phyloP scores from a whole-genome alignment of 2,888 invertebrate genomes.

The Sympetrum striolatum region DNA sequence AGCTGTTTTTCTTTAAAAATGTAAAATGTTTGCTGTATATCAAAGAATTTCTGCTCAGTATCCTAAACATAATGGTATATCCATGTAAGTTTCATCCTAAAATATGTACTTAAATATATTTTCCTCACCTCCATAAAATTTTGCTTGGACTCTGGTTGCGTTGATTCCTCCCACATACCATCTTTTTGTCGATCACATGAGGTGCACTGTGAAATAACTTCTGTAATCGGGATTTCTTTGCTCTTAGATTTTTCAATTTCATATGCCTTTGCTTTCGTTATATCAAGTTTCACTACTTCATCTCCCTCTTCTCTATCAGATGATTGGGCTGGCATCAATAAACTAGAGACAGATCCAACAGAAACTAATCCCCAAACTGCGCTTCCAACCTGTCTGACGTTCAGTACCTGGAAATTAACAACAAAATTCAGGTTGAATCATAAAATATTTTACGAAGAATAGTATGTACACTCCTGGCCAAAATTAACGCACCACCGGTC shows the following conservation, averaged over 20 bases:
- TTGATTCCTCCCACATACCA: not conserved
- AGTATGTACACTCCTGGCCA: too few species aligned
- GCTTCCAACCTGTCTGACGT: conserved; percentile 46
- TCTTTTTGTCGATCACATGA: conserved; percentile 12
- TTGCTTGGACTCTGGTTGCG: not conserved
- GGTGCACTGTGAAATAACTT: conserved; percentile 36
- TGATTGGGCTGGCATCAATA: not conserved
- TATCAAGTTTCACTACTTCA: conserved; percentile 44
- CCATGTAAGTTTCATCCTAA: not conserved
- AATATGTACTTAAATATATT: not conserved
- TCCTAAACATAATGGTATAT: not conserved
- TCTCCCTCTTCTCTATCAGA: not conserved
- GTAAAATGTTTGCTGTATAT: too few species aligned
- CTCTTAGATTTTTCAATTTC: conserved; percentile 23
- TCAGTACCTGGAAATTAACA: conserved; percentile 46
- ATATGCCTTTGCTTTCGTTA: conserved; percentile 45
- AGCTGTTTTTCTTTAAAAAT: too few species aligned
- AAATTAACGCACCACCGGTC: too few species aligned
- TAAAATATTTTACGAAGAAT: too few species aligned
- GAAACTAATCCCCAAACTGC: conserved; percentile 45
- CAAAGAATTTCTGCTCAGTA: too few species aligned
- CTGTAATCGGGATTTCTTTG: conserved; percentile 40
- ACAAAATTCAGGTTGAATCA: too few species aligned
- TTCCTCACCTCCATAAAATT: conserved; percentile 41
- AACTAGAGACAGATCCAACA: conserved; percentile 45